Percentiles rank a stretch among this genome's conserved stretches.
phyloP scores from a whole-genome alignment of 2,888 invertebrate species.

The Mactromeris polynyma region DNA sequence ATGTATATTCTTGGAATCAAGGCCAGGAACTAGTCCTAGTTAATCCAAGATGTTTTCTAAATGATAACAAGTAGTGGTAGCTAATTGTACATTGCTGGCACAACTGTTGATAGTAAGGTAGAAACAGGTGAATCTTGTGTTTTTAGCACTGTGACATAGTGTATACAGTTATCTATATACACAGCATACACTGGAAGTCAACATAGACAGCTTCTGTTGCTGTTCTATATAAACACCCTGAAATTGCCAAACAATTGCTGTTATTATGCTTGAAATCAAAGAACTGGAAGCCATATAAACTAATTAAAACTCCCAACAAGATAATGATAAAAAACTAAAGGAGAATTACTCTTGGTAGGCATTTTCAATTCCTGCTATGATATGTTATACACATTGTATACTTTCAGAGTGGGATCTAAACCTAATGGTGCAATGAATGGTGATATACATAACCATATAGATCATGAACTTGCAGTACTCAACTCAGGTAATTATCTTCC shows the following conservation, averaged over 20 bases:
- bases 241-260: neutral
- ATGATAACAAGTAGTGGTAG: slow-evolving; percentile 12
- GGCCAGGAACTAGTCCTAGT: slow-evolving; percentile 13
- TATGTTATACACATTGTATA: neutral
- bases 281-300: too few species aligned
- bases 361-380: neutral
- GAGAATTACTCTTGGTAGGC: neutral
- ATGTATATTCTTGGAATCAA: neutral
- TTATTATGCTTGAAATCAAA: neutral
- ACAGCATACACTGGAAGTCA: neutral
- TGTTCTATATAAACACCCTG: neutral
- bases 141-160: slow-evolving; percentile 8
- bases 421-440: slow-evolving; percentile 77
- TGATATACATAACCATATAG: slow-evolving; percentile 73
- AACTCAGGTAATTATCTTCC: slow-evolving; percentile 61
- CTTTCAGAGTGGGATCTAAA: slow-evolving; percentile 69
- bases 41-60: slow-evolving; percentile 5
- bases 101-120: neutral
- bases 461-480: slow-evolving; percentile 64
- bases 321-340: neutral
- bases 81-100: neutral
- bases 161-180: neutral
- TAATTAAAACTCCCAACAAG: neutral
- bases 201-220: neutral
- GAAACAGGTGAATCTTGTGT: slow-evolving; percentile 1